Evolutionary conservation across 2,113 vertebrate species (phyloP).

Genomic region (Tetraodon nigroviridis): DNA sequence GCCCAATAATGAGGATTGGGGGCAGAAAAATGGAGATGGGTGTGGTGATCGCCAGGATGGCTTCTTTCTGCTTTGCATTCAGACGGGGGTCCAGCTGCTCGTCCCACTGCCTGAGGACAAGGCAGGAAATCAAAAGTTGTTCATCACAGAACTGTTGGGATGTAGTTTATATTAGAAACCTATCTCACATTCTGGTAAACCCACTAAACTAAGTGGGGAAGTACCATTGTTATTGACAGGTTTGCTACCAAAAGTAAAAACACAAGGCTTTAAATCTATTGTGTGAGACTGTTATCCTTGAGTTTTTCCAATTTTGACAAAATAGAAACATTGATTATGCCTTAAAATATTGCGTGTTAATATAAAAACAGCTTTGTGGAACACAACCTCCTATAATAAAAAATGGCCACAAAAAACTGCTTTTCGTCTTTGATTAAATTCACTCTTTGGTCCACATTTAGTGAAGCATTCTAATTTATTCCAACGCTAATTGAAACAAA

Average conservation of each 20-base stretch:
- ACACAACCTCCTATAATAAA: background rate
- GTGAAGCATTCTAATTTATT: constrained; percentile 13
- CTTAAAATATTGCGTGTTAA: background rate
- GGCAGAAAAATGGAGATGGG: constrained; percentile 87
- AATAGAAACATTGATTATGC: background rate
- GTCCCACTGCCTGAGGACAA: constrained; percentile 89
- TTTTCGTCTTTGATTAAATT: constrained; percentile 1
- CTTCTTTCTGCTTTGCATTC: constrained; percentile 98
- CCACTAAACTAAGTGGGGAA: constrained; percentile 7
- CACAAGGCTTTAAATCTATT: too few species aligned
- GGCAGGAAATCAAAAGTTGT: background rate
- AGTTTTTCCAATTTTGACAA: background rate
- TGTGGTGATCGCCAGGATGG: constrained; percentile 95
- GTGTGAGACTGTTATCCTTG: background rate
- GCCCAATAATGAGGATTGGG: constrained; percentile 96
- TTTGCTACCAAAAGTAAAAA: too few species aligned
- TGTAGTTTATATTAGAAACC: background rate
- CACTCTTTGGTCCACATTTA: constrained; percentile 7
- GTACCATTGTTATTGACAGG: background rate
- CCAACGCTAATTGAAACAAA: constrained; percentile 47
- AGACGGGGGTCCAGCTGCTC: constrained; percentile 97
- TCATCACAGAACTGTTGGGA: too few species aligned
- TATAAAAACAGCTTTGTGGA: background rate
- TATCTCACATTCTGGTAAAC: background rate
- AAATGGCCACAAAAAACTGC: constrained; percentile 2